Evolutionary conservation across 2,888 invertebrate genomes (phyloP).

Genomic region (Perizoma affinitatum): DNA sequence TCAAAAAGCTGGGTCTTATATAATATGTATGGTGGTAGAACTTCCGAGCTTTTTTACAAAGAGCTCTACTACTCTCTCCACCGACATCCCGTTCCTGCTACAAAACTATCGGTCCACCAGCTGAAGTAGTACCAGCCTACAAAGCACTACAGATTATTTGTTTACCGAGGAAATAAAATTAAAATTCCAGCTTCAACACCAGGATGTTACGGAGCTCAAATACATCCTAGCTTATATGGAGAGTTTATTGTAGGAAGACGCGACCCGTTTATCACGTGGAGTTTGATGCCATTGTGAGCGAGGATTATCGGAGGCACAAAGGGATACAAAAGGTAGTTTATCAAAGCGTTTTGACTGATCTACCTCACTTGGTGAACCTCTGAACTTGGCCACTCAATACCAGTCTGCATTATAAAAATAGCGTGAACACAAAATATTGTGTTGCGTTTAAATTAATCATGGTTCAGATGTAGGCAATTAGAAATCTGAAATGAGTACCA

Average conservation of each 20-base stretch:
- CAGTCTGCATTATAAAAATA: background rate
- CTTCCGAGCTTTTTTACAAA: no score
- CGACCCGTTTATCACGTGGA: slow-evolving; percentile 50
- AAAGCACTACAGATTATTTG: no score
- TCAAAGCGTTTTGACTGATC: slow-evolving; percentile 66
- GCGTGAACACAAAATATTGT: no score
- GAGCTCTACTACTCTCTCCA: no score
- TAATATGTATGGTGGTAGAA: no score
- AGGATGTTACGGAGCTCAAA: slow-evolving; percentile 13
- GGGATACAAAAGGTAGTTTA: slow-evolving; percentile 72
- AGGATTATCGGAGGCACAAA: slow-evolving; percentile 69
- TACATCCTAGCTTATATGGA: slow-evolving; percentile 39
- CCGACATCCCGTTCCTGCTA: no score
- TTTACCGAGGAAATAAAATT: background rate
- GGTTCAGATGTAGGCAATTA: background rate
- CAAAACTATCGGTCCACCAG: no score
- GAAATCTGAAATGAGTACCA: no score
- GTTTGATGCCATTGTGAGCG: slow-evolving; percentile 53
- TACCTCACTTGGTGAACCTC: slow-evolving; percentile 49
- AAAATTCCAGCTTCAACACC: background rate
- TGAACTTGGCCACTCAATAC: slow-evolving; percentile 14
- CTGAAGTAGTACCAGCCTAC: no score
- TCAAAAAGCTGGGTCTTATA: no score
- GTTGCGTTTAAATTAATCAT: background rate
- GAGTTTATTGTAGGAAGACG: slow-evolving; percentile 55